A percentile compares a stretch with the other conserved stretches of the same genome.
These are phyloP conservation scores for Sarcophilus harrisii DNA, from an alignment of 2,797 vertebrate genomes.

Conservation along the genomic window DNA sequence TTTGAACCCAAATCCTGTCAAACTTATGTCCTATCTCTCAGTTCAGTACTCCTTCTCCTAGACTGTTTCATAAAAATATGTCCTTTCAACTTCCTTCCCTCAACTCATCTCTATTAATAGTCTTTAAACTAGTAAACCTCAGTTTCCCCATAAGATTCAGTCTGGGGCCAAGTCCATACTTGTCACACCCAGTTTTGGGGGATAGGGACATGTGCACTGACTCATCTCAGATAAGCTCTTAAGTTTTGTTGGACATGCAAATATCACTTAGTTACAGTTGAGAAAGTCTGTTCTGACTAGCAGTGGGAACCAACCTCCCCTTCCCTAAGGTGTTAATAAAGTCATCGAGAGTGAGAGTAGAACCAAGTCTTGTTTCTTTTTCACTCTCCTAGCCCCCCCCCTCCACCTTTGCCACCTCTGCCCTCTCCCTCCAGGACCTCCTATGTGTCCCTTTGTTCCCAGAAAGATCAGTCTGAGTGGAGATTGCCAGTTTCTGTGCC, in stretches of 20 bases:
- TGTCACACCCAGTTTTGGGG: conserved; percentile 9
- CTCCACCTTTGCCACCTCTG: not conserved
- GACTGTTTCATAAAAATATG: not conserved
- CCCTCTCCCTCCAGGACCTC: not conserved
- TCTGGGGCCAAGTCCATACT: not conserved
- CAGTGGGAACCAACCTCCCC: conserved; percentile 52
- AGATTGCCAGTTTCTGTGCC: not conserved
- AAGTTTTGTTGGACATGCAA: conserved; percentile 63
- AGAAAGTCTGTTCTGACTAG: conserved; percentile 74
- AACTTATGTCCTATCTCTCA: not conserved
- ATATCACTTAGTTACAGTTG: conserved; percentile 62
- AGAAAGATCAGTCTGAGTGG: not conserved
- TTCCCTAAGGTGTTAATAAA: conserved; percentile 57
- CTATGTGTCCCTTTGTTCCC: not conserved
- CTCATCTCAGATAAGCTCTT: conserved; percentile 53
- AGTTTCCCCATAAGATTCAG: not conserved
- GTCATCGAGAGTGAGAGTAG: not conserved
- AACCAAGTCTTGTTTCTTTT: conserved; percentile 45
- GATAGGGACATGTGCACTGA: conserved; percentile 30
- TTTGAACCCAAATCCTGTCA: not conserved
- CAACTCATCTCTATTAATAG: not conserved
- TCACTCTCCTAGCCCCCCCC: conserved; percentile 17
- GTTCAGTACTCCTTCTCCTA: not conserved
- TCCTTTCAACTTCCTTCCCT: not conserved
- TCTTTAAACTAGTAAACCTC: not conserved